phyloP scores from a whole-genome alignment of 92 coral and sea anemone species.

The Epizoanthus illoricatus region DNA sequence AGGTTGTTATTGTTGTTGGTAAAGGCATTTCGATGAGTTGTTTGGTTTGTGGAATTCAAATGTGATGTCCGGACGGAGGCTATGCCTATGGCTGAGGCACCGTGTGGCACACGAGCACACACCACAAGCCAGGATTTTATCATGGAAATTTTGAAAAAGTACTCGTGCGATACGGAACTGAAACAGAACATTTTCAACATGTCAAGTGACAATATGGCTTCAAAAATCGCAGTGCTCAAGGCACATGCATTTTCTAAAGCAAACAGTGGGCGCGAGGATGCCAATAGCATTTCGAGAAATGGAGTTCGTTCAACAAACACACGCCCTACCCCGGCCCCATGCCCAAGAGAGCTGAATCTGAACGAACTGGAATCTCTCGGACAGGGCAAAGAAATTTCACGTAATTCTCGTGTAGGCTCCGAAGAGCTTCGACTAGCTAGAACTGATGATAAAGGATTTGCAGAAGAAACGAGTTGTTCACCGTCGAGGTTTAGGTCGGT shows the following conservation, averaged over 20 bases:
- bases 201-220: conserved; percentile 69
- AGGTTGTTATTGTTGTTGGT: background rate
- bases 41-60: conserved; percentile 4
- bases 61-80: background rate
- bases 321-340: conserved; percentile 57
- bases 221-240: conserved; percentile 63
- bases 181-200: conserved; percentile 55
- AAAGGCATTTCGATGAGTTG: background rate
- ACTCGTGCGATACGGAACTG: conserved; percentile 43
- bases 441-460: background rate
- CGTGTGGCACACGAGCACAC: conserved; percentile 1
- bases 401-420: conserved; percentile 11
- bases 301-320: conserved; percentile 71
- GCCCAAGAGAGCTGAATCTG: conserved; percentile 30
- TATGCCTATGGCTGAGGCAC: conserved; percentile 5
- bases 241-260: conserved; percentile 75
- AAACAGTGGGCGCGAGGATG: conserved; percentile 62
- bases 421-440: conserved; percentile 6
- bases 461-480: background rate
- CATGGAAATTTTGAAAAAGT: conserved; percentile 70
- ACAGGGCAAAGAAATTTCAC: conserved; percentile 7
- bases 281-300: conserved; percentile 69
- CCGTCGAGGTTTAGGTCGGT: background rate
- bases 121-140: conserved; percentile 27
- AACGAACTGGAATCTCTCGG: conserved; percentile 14